Percentiles rank a stretch among this genome's conserved stretches.
phyloP scores from a whole-genome alignment of 2,113 vertebrate genomes.

The Symphodus melops region DNA sequence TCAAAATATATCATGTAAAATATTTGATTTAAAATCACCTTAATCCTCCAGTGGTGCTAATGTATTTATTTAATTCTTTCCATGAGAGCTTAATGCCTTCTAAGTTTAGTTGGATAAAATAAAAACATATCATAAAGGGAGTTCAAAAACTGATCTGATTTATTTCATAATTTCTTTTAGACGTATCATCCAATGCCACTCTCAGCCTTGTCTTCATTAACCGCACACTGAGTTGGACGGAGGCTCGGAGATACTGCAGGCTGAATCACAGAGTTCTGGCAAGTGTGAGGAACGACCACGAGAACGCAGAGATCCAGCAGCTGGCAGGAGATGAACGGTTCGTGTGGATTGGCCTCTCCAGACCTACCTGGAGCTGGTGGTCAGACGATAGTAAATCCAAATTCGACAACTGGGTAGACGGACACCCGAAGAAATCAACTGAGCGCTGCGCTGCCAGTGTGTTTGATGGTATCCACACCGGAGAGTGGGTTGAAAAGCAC shows the following conservation, averaged over 20 bases:
- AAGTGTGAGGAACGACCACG: not conserved
- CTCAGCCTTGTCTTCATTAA: not conserved
- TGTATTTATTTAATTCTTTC: too few relatives aligned
- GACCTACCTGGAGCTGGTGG: not conserved
- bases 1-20: too few relatives aligned
- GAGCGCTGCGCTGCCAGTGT: constrained; percentile 3
- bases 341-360: not conserved
- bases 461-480: not conserved
- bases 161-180: not conserved
- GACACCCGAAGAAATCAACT: rapidly evolving
- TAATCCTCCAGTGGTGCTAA: too few relatives aligned
- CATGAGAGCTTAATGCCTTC: too few relatives aligned
- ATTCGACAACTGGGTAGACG: not conserved
- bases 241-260: constrained; percentile 15
- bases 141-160: too few relatives aligned
- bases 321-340: rapidly evolving
- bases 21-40: too few relatives aligned
- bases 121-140: not conserved
- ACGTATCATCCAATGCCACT: rapidly evolving
- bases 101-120: too few relatives aligned
- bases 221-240: not conserved
- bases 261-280: constrained; percentile 20
- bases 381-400: rapidly evolving
- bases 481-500: not conserved
- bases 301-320: rapidly evolving